Conservation (phyloP, 2,797 vertebrate genomes). For the Crenichthys baileyi region DNA sequence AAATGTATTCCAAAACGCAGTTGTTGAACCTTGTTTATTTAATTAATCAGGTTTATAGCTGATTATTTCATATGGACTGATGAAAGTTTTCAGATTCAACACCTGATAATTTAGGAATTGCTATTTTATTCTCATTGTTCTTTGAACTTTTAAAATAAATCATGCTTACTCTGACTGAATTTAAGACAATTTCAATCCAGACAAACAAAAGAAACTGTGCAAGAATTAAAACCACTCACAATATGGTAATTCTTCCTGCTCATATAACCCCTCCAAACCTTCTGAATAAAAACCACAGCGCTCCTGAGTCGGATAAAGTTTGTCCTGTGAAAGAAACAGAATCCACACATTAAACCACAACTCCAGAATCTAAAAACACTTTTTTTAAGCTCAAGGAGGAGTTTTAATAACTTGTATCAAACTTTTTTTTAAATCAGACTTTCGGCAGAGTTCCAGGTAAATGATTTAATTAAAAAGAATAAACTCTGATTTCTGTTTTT, state of each 20-base stretch:
- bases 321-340: constrained; percentile 73
- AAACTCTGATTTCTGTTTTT: background rate
- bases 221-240: constrained; percentile 77
- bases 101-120: background rate
- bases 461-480: background rate
- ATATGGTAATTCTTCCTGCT: constrained; percentile 87
- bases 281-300: constrained; percentile 89
- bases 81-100: background rate
- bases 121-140: background rate
- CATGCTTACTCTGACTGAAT: background rate
- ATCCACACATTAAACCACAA: background rate
- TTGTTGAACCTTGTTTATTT: background rate
- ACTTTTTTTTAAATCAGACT: background rate
- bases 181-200: background rate
- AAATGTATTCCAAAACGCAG: background rate
- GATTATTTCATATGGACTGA: too few relatives aligned
- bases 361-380: background rate
- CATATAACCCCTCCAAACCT: constrained; percentile 89
- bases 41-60: background rate
- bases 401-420: background rate
- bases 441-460: background rate
- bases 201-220: too few relatives aligned
- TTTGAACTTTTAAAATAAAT: background rate
- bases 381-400: background rate
- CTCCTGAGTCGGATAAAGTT: constrained; percentile 88